Base-by-base conservation (phyloP, 2,888 invertebrate species). In the Penaeus monodon region DNA sequence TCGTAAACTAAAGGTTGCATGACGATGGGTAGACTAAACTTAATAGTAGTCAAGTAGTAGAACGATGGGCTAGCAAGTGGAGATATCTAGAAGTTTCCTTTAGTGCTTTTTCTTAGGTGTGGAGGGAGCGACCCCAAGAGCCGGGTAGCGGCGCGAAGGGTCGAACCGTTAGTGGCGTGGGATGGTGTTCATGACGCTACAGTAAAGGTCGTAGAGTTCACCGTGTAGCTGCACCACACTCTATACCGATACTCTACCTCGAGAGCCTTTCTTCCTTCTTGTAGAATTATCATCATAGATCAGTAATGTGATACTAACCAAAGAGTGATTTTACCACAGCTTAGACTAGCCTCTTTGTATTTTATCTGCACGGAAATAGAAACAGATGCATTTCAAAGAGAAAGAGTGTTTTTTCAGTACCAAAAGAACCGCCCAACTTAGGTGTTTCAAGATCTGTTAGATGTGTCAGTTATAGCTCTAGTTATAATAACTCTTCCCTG, bases 1-100 rank as follows among this genome's bases (percentile, higher is more conserved):
- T 86, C 86, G 86, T 86, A 81, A 29, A 86, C 57, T 66, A 77
- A 82, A 86, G 81, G 86, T 84, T 86, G 86, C 86, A 86, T 86
- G 86, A 63, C 63, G 68, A 81, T 76, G 76, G 86, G 86, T 81
- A 81, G 80, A 85, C 76, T 81, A 76, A 85, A 73, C 81, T 81
- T 57, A 57, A 85, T 57, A 81, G 81, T 85, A 85, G 85, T 57
- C 80, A 80, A 85, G 85, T 80, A 76, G 80, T 74, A 57, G 57
- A 57, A 57, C 57, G 33, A 76, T 74, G 81, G 80, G 85, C 76
- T 81, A 85, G 81, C 63, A 81, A 80, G 57, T 57, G 44, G 66
- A 81, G 74, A 74, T 29, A 73, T 70, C 64, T 84, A 84, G 84
- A 68, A 68, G 70, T 78, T 57, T 57, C 76, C 84, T 70, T 77